Evolutionary conservation across 2,113 vertebrate genomes (phyloP).

Genomic region (Micronycteris hirsuta): DNA sequence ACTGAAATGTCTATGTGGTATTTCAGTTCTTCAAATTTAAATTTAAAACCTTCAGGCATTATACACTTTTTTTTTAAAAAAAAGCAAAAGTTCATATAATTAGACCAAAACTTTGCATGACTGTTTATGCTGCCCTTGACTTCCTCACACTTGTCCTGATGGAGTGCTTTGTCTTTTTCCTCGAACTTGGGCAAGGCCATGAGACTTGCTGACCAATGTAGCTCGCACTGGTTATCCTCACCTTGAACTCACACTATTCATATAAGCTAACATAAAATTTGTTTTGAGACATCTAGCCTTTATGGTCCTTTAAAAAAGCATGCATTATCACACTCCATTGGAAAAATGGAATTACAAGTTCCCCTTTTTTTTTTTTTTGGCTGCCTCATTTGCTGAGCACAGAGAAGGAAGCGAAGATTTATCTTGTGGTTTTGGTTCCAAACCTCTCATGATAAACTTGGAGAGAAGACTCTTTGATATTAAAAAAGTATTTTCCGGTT

Average conservation of each 20-base stretch:
- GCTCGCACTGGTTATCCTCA: neutral
- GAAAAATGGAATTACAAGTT: neutral
- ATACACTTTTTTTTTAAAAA: neutral
- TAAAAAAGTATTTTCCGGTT: neutral
- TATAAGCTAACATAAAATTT: neutral
- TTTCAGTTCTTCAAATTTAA: neutral
- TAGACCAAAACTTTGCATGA: neutral
- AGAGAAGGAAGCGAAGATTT: neutral
- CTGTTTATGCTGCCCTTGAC: neutral
- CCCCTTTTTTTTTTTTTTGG: neutral
- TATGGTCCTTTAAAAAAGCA: neutral
- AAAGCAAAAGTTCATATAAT: neutral
- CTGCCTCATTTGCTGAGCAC: neutral
- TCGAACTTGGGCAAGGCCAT: neutral
- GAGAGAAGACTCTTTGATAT: neutral
- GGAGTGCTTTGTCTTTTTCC: neutral
- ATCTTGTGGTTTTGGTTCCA: neutral
- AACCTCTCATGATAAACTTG: neutral
- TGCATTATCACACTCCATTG: neutral
- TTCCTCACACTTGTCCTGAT: neutral
- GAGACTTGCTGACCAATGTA: neutral
- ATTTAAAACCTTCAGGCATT: neutral
- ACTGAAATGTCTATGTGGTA: neutral
- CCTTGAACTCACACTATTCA: neutral
- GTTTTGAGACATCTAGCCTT: neutral